These are phyloP conservation scores for Turnix velox DNA, from an alignment of 2,113 vertebrate species.

Conservation along the genomic window DNA sequence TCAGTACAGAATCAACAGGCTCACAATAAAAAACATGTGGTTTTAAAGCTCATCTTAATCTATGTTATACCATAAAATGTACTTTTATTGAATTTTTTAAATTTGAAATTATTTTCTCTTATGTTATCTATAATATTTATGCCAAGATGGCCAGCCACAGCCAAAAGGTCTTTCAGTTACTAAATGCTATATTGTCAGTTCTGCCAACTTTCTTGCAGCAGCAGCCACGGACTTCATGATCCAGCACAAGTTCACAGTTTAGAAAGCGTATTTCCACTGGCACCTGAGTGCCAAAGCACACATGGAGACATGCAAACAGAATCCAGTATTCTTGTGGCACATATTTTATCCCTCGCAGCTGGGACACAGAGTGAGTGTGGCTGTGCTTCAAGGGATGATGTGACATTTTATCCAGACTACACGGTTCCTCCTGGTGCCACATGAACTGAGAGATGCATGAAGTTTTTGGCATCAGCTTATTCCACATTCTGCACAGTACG, in stretches of 20 bases:
- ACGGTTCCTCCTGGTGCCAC: not conserved
- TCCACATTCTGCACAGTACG: slow-evolving; percentile 2
- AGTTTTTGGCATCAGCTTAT: slow-evolving; percentile 3
- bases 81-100: not conserved
- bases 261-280: not conserved
- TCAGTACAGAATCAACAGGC: not conserved
- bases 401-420: not conserved
- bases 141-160: rapidly evolving
- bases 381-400: not conserved
- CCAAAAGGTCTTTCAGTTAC: not conserved
- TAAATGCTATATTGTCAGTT: not conserved
- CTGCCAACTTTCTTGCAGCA: not conserved
- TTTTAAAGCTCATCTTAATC: not conserved
- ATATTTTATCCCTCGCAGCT: not conserved
- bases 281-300: not conserved
- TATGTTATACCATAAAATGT: not conserved
- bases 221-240: not conserved
- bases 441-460: not conserved
- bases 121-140: not conserved
- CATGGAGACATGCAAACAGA: not conserved
- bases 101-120: not conserved
- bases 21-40: not conserved
- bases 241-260: not conserved
- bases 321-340: not conserved
- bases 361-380: not conserved